Percentiles rank a stretch among this genome's conserved stretches.
Conservation (phyloP, 2,797 vertebrate genomes). For the Rhinatrema bivittatum region DNA sequence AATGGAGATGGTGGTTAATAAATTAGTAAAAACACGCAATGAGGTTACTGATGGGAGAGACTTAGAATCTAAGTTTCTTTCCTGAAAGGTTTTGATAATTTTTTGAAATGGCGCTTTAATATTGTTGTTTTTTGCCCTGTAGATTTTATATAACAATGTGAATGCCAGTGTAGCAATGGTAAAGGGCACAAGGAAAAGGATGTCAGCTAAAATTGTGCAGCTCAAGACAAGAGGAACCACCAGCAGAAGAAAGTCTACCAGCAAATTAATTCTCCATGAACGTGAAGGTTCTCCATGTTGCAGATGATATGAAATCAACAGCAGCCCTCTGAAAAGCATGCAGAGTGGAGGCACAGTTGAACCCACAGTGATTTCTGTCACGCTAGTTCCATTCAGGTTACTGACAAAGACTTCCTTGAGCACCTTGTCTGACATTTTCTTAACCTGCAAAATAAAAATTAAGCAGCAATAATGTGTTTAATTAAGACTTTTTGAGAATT, state of each 20-base stretch:
- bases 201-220: conserved; percentile 69
- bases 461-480: too few species aligned
- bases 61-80: conserved; percentile 48
- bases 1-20: conserved; percentile 83
- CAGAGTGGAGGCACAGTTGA: conserved; percentile 70
- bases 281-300: conserved; percentile 37
- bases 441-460: conserved; percentile 32
- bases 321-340: conserved; percentile 71
- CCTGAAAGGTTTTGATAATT: conserved; percentile 53
- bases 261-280: conserved; percentile 50
- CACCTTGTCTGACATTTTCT: conserved; percentile 68
- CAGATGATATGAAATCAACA: conserved; percentile 60
- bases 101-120: conserved; percentile 20
- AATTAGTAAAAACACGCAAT: conserved; percentile 77
- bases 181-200: conserved; percentile 50
- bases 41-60: conserved; percentile 72
- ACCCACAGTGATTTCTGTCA: conserved; percentile 72
- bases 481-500: too few species aligned
- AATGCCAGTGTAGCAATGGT: conserved; percentile 35
- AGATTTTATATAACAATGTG: conserved; percentile 53
- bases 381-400: conserved; percentile 81
- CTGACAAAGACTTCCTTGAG: conserved; percentile 85
- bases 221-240: conserved; percentile 72
- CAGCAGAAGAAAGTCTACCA: conserved; percentile 72
- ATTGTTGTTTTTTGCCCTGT: conserved; percentile 23